phyloP scores from a whole-genome alignment of 2,888 invertebrate genomes.

The Drosophila prostipennis region DNA sequence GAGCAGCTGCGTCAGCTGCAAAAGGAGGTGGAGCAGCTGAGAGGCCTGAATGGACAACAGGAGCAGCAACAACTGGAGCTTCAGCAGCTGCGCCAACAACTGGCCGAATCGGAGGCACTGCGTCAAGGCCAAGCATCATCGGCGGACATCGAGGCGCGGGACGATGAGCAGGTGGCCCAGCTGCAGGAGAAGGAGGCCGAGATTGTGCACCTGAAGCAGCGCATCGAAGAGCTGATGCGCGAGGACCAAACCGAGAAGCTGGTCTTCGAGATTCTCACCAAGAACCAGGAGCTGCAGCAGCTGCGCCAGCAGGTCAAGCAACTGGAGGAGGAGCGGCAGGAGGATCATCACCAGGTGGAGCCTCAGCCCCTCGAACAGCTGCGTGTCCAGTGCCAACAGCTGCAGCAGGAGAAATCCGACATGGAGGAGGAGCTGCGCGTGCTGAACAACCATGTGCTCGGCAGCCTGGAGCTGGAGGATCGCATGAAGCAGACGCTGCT shows the following conservation, averaged over 20 bases:
- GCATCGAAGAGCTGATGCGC: constrained; percentile 84
- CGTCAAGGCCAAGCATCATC: constrained; percentile 6
- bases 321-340: constrained; percentile 83
- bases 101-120: constrained; percentile 14
- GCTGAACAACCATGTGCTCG: constrained; percentile 83
- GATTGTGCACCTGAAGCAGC: constrained; percentile 81
- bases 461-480: constrained; percentile 81
- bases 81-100: constrained; percentile 8
- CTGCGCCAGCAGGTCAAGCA: constrained; percentile 84
- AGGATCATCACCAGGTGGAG: constrained; percentile 42
- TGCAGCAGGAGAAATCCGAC: constrained; percentile 76
- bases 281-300: constrained; percentile 84
- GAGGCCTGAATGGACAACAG: background rate
- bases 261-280: constrained; percentile 81
- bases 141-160: constrained; percentile 6
- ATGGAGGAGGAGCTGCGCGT: constrained; percentile 83
- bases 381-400: constrained; percentile 60
- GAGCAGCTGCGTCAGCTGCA: background rate
- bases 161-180: constrained; percentile 70
- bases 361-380: constrained; percentile 52
- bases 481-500: constrained; percentile 79
- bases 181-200: constrained; percentile 82
- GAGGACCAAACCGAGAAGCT: constrained; percentile 83
- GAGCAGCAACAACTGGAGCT: constrained; percentile 4
- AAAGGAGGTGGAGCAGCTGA: constrained; percentile 6